Conservation (phyloP, 2,888 invertebrate genomes). For the Lomographa bimaculata region DNA sequence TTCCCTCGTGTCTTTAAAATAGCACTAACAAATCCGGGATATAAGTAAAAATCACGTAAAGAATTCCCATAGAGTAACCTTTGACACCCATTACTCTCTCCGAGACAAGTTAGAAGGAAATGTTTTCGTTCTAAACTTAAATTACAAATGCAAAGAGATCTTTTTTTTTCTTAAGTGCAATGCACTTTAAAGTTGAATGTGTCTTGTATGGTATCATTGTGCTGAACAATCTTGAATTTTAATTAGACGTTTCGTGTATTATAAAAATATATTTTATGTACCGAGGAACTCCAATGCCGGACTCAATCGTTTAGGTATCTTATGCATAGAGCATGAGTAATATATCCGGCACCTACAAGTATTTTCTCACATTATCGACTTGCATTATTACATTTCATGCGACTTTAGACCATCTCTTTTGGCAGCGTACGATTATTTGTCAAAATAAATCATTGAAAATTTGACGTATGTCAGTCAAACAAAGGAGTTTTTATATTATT, state of each 20-base stretch:
- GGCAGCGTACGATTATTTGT: conserved; percentile 8
- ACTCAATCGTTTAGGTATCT: no score
- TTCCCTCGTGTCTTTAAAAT: conserved; percentile 53
- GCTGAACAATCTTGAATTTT: conserved; percentile 17
- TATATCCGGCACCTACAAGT: no score
- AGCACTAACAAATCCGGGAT: conserved; percentile 56
- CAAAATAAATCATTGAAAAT: conserved; percentile 20
- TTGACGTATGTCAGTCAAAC: conserved; percentile 24
- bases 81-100: conserved; percentile 35
- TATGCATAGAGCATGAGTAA: no score
- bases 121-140: no score
- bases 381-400: conserved; percentile 2
- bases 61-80: conserved; percentile 43
- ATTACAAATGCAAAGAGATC: not conserved
- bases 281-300: no score
- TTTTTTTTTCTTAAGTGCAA: conserved; percentile 12
- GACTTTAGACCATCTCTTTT: conserved; percentile 6
- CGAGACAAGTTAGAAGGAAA: conserved; percentile 10
- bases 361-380: no score
- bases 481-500: conserved; percentile 27
- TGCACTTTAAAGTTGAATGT: conserved; percentile 15
- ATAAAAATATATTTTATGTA: no score
- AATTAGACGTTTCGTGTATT: conserved; percentile 6
- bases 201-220: conserved; percentile 18
- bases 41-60: conserved; percentile 52